A percentile compares a stretch with the other conserved stretches of the same genome.
These are phyloP conservation scores for Drosophila buzzatii DNA, from an alignment of 2,888 invertebrate genomes.

Conservation along the genomic window DNA sequence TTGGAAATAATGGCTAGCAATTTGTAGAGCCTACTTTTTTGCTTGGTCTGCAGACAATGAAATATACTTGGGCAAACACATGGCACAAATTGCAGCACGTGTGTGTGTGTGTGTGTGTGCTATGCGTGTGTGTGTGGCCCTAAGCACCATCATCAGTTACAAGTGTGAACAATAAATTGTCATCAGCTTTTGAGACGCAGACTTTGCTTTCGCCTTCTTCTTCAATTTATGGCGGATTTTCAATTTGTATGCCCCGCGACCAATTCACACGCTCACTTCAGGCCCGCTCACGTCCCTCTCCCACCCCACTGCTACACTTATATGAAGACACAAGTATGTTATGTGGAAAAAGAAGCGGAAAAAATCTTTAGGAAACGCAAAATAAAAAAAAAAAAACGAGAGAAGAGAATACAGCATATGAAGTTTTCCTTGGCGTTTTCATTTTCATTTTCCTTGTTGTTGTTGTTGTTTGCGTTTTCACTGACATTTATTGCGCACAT, in stretches of 20 bases:
- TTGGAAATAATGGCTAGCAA: conserved; percentile 76
- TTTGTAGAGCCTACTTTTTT: conserved; percentile 74
- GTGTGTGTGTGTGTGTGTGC: conserved; percentile 35
- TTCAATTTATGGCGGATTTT: conserved; percentile 81
- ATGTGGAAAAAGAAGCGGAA: conserved; percentile 6
- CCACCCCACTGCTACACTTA: conserved; percentile 3
- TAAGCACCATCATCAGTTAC: conserved; percentile 82
- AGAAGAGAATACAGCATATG: conserved; percentile 33
- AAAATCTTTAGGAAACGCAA: conserved; percentile 2
- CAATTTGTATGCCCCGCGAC: conserved; percentile 68
- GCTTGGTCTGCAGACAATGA: conserved; percentile 68
- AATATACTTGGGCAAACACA: conserved; percentile 68
- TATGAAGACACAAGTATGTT: conserved; percentile 62
- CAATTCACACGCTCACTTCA: conserved; percentile 47
- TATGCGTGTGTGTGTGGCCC: conserved; percentile 47
- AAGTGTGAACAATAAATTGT: conserved; percentile 82
- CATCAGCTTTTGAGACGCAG: conserved; percentile 72
- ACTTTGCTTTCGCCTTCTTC: conserved; percentile 64
- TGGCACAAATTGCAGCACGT: conserved; percentile 62
- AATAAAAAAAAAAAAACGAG: conserved; percentile 28
- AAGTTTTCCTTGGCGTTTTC: conserved; percentile 66
- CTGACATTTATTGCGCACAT: conserved; percentile 81
- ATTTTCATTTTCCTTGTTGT: conserved; percentile 32
- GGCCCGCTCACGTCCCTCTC: background rate
- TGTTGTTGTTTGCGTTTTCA: conserved; percentile 53